Evolutionary conservation across 1,140 invertebrate genomes (phyloP).

Genomic region (Hyphantria cunea): DNA sequence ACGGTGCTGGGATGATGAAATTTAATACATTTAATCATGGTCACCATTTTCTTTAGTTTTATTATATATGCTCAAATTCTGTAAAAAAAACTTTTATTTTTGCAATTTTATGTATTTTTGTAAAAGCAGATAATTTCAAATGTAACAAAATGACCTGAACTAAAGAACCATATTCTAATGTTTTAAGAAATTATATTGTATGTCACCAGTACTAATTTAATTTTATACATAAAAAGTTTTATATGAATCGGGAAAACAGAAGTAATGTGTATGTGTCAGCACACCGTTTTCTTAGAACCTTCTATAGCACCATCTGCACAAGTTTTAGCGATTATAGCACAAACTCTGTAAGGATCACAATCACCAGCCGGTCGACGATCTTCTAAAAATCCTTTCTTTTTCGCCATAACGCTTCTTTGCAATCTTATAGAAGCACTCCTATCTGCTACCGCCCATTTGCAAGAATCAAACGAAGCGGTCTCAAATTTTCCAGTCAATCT

Average conservation of each 20-base stretch:
- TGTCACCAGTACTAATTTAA: no score
- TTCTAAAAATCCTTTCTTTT: conserved; percentile 95
- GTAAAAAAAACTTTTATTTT: no score
- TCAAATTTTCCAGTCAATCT: conserved; percentile 92
- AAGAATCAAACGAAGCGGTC: conserved; percentile 92
- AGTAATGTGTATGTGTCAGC: no score
- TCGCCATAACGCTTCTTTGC: conserved; percentile 89
- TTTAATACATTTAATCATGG: not conserved
- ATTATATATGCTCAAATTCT: no score
- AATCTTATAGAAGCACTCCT: conserved; percentile 90
- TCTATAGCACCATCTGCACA: conserved; percentile 23
- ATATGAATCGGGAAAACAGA: no score
- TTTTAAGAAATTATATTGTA: no score
- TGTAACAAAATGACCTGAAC: no score
- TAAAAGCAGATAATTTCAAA: no score
- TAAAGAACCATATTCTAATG: no score
- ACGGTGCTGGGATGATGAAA: conserved; percentile 3
- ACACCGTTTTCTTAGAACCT: no score
- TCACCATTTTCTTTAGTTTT: not conserved
- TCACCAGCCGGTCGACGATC: conserved; percentile 96
- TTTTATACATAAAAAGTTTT: no score
- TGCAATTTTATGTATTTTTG: no score
- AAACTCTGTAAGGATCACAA: conserved; percentile 94
- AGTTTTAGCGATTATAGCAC: conserved; percentile 84
- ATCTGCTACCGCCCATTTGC: conserved; percentile 88